A percentile compares a stretch with the other conserved stretches of the same genome.
These are phyloP conservation scores for Portunus trituberculatus DNA, from an alignment of 1,140 invertebrate genomes.

Conservation along the genomic window DNA sequence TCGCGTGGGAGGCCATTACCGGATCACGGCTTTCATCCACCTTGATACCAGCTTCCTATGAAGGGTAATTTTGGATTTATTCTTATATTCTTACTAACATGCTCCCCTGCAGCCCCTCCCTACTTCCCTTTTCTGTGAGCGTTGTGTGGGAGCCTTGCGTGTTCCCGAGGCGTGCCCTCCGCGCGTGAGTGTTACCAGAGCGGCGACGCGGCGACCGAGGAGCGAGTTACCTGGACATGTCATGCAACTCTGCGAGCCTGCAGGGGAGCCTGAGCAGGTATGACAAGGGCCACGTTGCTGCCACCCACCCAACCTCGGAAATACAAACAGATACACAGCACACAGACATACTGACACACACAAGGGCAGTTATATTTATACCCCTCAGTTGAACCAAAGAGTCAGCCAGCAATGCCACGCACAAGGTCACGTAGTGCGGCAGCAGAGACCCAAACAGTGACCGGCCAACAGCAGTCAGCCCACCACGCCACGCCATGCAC, in stretches of 20 bases:
- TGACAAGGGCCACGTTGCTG: too few relatives aligned
- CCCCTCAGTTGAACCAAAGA: not conserved
- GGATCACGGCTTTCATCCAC: not conserved
- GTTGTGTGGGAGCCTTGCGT: not conserved
- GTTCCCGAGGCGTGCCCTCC: not conserved
- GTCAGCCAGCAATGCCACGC: not conserved
- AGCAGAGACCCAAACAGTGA: not conserved
- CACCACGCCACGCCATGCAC: too few relatives aligned
- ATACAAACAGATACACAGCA: not conserved
- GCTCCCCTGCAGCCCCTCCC: not conserved
- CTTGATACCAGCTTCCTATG: not conserved
- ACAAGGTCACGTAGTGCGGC: not conserved
- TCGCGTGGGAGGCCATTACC: not conserved
- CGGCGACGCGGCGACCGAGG: not conserved
- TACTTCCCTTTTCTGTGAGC: not conserved
- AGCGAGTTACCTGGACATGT: not conserved
- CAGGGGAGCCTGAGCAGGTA: too few relatives aligned
- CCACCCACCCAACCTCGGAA: too few relatives aligned
- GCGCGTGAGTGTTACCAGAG: not conserved
- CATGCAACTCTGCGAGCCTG: not conserved
- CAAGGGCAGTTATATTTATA: not conserved
- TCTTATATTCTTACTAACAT: not conserved
- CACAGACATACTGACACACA: not conserved
- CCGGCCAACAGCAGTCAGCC: not conserved
- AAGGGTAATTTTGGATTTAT: slow-evolving; percentile 4